Conservation (phyloP, 2,888 invertebrate genomes). For the Nezara viridula region DNA sequence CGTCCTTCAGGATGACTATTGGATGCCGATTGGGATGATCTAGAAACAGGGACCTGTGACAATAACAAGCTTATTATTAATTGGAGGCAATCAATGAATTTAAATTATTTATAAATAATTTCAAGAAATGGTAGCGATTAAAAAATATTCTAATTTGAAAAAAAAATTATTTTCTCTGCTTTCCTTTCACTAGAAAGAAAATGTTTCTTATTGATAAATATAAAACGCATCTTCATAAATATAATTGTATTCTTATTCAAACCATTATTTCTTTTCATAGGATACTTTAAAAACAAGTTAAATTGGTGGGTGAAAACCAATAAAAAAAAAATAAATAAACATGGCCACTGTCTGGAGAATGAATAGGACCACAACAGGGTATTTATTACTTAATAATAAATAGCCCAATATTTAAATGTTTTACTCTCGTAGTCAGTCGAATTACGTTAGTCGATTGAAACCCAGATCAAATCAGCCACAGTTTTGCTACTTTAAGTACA, state of each 20-base stretch:
- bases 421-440: no score
- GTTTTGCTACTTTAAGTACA: no score
- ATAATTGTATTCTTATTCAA: not conserved
- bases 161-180: not conserved
- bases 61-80: not conserved
- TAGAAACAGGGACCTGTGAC: slow-evolving; percentile 85
- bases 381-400: no score
- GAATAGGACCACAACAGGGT: no score
- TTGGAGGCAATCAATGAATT: not conserved
- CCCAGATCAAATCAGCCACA: no score
- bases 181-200: not conserved
- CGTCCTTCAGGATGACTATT: slow-evolving; percentile 95
- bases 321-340: not conserved
- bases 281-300: no score
- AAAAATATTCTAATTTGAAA: not conserved
- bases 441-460: no score
- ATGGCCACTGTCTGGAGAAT: not conserved
- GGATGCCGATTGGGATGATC: slow-evolving; percentile 94
- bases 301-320: no score
- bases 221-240: not conserved
- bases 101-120: not conserved
- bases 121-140: not conserved
- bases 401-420: no score
- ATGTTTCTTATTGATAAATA: not conserved
- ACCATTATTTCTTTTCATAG: not conserved